These are phyloP conservation scores for Leptinotarsa lineolata DNA, from an alignment of 1,140 invertebrate genomes.

Conservation along the genomic window DNA sequence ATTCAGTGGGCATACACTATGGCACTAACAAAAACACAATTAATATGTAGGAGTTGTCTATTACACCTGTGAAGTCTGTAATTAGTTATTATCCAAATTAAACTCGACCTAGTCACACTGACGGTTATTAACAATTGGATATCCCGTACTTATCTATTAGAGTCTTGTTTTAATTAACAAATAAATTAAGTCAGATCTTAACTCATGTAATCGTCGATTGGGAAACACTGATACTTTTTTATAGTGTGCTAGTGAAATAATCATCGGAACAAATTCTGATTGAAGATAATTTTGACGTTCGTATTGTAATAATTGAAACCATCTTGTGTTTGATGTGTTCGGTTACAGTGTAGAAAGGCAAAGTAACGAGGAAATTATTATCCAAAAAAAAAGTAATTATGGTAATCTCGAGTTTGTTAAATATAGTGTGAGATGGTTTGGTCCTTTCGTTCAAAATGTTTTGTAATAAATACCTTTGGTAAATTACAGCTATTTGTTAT, in stretches of 20 bases:
- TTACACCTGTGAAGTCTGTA: slow-evolving; percentile 15
- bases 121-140: slow-evolving; percentile 19
- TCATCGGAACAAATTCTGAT: slow-evolving; percentile 6
- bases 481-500: slow-evolving; percentile 7
- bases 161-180: slow-evolving; percentile 24
- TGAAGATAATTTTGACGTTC: slow-evolving; percentile 19
- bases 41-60: neutral
- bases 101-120: slow-evolving; percentile 13
- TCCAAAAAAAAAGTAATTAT: slow-evolving; percentile 20
- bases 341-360: slow-evolving; percentile 17
- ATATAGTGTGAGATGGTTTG: slow-evolving; percentile 18
- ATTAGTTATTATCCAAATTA: slow-evolving; percentile 22
- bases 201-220: slow-evolving; percentile 16
- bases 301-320: slow-evolving; percentile 19
- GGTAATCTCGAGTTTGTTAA: slow-evolving; percentile 18
- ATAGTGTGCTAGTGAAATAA: slow-evolving; percentile 13
- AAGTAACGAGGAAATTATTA: slow-evolving; percentile 24
- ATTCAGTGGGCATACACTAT: neutral
- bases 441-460: slow-evolving; percentile 12
- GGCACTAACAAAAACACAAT: neutral
- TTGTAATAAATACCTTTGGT: neutral
- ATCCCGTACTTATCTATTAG: slow-evolving; percentile 25
- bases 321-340: slow-evolving; percentile 20
- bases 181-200: slow-evolving; percentile 20
- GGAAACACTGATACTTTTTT: slow-evolving; percentile 12